Conservation (phyloP, 2,888 invertebrate genomes). For the Drosophila siamana region DNA sequence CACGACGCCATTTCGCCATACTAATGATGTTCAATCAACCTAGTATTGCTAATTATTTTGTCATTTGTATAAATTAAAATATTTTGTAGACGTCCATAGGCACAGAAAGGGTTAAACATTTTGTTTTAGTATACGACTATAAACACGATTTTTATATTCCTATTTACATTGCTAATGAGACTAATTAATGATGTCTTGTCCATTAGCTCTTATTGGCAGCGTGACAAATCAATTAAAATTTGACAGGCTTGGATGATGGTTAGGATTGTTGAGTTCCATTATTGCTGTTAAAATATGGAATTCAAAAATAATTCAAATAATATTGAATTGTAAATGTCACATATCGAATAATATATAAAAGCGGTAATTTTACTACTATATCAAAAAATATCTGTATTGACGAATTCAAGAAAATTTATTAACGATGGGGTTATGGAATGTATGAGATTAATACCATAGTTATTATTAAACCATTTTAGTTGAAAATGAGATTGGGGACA, state of each 20-base stretch:
- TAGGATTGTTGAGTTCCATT: constrained; percentile 15
- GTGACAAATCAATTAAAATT: constrained; percentile 53
- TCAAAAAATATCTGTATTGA: too few relatives aligned
- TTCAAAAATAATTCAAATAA: too few relatives aligned
- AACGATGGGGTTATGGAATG: too few relatives aligned
- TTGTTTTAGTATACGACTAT: neutral
- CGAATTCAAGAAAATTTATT: too few relatives aligned
- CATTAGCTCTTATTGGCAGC: constrained; percentile 24
- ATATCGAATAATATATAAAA: too few relatives aligned
- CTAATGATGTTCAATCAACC: constrained; percentile 60
- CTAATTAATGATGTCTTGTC: constrained; percentile 73
- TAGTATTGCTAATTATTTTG: constrained; percentile 80
- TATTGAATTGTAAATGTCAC: too few relatives aligned
- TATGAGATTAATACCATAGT: too few relatives aligned
- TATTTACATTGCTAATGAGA: constrained; percentile 13
- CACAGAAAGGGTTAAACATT: constrained; percentile 54
- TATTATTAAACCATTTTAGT: too few relatives aligned
- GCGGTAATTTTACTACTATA: too few relatives aligned
- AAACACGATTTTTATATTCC: neutral
- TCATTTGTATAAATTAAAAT: constrained; percentile 79
- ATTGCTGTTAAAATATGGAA: constrained; percentile 1
- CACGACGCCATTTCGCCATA: constrained; percentile 42
- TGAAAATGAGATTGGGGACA: too few relatives aligned
- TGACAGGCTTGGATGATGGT: neutral
- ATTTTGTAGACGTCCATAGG: constrained; percentile 49